Conservation (phyloP, 2,888 invertebrate species). For the Leptodirus hochenwartii region DNA sequence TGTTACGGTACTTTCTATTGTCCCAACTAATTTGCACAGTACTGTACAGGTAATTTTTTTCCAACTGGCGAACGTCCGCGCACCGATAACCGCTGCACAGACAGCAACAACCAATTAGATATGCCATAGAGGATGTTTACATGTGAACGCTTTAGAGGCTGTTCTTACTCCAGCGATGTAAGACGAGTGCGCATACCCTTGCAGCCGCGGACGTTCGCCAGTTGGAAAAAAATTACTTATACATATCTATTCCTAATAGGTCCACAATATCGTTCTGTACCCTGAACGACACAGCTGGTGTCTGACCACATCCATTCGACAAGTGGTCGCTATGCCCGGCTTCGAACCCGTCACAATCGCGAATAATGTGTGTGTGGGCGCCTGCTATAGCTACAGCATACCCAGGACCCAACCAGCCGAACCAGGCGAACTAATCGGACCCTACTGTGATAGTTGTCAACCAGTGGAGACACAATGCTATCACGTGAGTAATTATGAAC, state of each 20-base stretch:
- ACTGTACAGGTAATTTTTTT: too few relatives aligned
- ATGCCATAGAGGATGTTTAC: too few relatives aligned
- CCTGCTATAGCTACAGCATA: conserved; percentile 52
- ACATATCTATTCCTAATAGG: conserved; percentile 24
- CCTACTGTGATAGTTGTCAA: conserved; percentile 54
- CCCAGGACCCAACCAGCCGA: conserved; percentile 47
- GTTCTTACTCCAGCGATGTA: too few relatives aligned
- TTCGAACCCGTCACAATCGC: conserved; percentile 44
- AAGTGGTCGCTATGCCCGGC: conserved; percentile 45
- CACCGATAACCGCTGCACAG: too few relatives aligned
- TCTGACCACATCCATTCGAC: conserved; percentile 46
- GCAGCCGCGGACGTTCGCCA: too few relatives aligned
- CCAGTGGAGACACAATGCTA: conserved; percentile 44
- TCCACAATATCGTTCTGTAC: conserved; percentile 50
- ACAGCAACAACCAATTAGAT: too few relatives aligned
- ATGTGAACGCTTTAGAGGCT: too few relatives aligned
- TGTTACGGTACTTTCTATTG: too few relatives aligned
- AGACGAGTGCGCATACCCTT: too few relatives aligned
- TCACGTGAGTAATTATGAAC: conserved; percentile 41
- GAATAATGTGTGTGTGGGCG: conserved; percentile 53
- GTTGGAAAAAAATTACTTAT: too few relatives aligned
- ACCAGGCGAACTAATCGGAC: conserved; percentile 41
- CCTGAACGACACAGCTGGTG: conserved; percentile 55
- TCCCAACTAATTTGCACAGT: too few relatives aligned
- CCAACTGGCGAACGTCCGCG: too few relatives aligned